Evolutionary conservation across 2,888 invertebrate genomes (phyloP).

Genomic region (Erynnis tages): DNA sequence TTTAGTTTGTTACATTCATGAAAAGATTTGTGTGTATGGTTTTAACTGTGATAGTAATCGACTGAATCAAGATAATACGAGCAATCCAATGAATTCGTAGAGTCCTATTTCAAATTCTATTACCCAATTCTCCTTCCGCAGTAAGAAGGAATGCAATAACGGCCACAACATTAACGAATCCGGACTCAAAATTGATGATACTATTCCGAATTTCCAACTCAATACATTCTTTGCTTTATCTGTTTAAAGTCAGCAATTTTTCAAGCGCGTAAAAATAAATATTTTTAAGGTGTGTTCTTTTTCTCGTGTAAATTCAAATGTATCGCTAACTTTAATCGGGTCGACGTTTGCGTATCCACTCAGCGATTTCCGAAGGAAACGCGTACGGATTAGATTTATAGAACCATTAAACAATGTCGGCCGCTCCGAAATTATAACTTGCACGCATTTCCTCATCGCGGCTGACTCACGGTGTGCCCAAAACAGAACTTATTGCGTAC

Average conservation of each 20-base stretch:
- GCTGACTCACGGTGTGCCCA: conserved; percentile 73
- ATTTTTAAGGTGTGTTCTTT: not conserved
- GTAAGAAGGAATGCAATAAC: not conserved
- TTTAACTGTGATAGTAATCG: too few relatives aligned
- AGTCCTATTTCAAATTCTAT: conserved; percentile 1
- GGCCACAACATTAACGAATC: not conserved
- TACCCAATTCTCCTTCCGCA: not conserved
- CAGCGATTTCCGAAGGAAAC: conserved; percentile 45
- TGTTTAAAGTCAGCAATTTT: too few relatives aligned
- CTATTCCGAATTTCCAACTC: not conserved
- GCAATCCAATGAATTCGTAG: not conserved
- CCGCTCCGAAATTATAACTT: conserved; percentile 74
- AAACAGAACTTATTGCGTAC: conserved; percentile 77
- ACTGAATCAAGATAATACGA: too few relatives aligned
- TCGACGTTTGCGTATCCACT: conserved; percentile 25
- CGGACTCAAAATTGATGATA: not conserved
- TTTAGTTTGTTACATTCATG: too few relatives aligned
- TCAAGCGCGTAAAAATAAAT: too few relatives aligned
- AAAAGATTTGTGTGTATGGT: too few relatives aligned
- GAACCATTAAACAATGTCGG: conserved; percentile 74
- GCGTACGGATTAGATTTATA: conserved; percentile 60
- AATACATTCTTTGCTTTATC: not conserved
- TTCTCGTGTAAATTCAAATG: not conserved
- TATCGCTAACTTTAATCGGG: not conserved
- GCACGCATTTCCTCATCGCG: conserved; percentile 78